phyloP scores from a whole-genome alignment of 2,113 vertebrate species.

The Rana temporaria region DNA sequence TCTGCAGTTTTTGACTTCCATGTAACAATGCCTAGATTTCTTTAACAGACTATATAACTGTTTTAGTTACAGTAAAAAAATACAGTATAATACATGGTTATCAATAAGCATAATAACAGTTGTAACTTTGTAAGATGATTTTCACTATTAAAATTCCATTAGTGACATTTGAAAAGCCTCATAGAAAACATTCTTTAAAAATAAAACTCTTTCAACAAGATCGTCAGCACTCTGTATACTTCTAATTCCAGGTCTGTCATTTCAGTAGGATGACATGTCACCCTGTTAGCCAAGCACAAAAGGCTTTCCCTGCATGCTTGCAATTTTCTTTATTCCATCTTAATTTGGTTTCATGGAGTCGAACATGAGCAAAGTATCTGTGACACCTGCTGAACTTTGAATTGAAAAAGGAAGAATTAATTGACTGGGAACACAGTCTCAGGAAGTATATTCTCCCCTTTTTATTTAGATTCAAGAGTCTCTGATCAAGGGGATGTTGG shows the following conservation, averaged over 20 bases:
- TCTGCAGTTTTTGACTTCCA: not conserved
- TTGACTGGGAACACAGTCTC: conserved; percentile 57
- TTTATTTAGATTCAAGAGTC: conserved; percentile 57
- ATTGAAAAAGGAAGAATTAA: conserved; percentile 62
- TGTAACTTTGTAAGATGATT: conserved; percentile 16
- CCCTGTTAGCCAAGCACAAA: conserved; percentile 56
- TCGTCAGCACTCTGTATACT: conserved; percentile 29
- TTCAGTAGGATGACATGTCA: conserved; percentile 56
- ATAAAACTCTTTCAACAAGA: conserved; percentile 21
- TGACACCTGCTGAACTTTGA: conserved; percentile 53
- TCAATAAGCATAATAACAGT: conserved; percentile 19
- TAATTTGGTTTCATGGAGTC: conserved; percentile 59
- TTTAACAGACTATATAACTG: not conserved
- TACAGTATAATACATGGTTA: conserved; percentile 8
- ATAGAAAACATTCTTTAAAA: conserved; percentile 44
- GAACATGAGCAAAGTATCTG: conserved; percentile 55
- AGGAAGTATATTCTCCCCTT: conserved; percentile 18
- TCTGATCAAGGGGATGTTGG: conserved; percentile 9
- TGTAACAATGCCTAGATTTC: not conserved
- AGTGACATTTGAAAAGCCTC: conserved; percentile 45
- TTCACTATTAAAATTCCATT: conserved; percentile 50
- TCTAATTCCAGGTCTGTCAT: conserved; percentile 57
- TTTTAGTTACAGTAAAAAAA: not conserved
- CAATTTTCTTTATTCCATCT: conserved; percentile 59
- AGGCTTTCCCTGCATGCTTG: conserved; percentile 56